Evolutionary conservation across 2,113 vertebrate genomes (phyloP).

Genomic region (Casuarius casuarius): DNA sequence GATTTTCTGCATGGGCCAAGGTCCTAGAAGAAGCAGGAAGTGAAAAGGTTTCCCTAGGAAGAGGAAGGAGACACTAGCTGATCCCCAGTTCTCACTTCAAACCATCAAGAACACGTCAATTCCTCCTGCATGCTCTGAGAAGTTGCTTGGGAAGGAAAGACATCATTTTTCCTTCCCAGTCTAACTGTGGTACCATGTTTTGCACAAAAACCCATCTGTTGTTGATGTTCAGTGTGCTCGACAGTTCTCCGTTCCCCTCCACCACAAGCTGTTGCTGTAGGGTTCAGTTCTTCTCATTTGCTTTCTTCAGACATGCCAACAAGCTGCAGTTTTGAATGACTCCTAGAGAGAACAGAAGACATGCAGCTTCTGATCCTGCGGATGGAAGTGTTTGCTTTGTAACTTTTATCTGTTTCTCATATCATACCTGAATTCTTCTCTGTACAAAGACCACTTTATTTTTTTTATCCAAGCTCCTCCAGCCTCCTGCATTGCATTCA

Average conservation of each 20-base stretch:
- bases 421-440: not conserved
- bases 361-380: constrained; percentile 4
- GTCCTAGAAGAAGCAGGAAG: not conserved
- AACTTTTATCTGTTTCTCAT: not conserved
- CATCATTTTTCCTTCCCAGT: constrained; percentile 10
- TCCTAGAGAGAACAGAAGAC: constrained; percentile 40
- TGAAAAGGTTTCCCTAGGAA: not conserved
- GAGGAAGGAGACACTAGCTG: not conserved
- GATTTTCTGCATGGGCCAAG: not conserved
- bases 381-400: constrained; percentile 20
- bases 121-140: not conserved
- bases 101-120: not conserved
- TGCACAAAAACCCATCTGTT: constrained; percentile 71
- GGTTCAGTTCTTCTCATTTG: constrained; percentile 56
- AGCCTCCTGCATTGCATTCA: not conserved
- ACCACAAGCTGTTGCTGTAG: constrained; percentile 67
- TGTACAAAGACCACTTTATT: constrained; percentile 13
- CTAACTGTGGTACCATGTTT: constrained; percentile 44
- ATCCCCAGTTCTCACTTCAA: not conserved
- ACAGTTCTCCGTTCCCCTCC: constrained; percentile 56
- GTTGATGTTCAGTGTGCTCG: constrained; percentile 63
- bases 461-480: not conserved
- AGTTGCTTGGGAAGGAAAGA: constrained; percentile 13
- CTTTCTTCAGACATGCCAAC: constrained; percentile 36
- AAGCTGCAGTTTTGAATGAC: constrained; percentile 37